Base-by-base conservation (phyloP, 2,888 invertebrate species). In the Orthosia gracilis region DNA sequence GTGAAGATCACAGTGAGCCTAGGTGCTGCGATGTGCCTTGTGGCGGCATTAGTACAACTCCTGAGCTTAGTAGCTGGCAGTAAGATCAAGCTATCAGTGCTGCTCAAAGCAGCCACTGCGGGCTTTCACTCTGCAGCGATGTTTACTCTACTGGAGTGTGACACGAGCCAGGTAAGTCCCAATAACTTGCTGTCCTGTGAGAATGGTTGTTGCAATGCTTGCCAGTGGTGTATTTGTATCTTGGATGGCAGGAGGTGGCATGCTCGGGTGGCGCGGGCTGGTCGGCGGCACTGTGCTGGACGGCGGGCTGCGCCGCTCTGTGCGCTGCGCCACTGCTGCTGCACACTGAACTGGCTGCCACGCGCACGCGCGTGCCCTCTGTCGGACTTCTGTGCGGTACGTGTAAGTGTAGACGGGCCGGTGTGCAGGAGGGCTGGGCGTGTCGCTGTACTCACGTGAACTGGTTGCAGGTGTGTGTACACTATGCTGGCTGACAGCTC, bases 301-400 rank as follows among this genome's bases (percentile, higher is more conserved):
- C 90, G 94, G 94, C 97, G n/a, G 97, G 97, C 0, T 97, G 97
- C 91, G 98, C 98, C 15, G 97, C 98, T 45, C 97, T 98, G 80
- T 97, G 98, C 78, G 98, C 98, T 59, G 97, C 97, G 90, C 97
- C 98, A 54, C 94, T 98, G 66, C 96, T 98, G 77, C 96, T 98
- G 80, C 98, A 98, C 85, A 97, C 98, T 0, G 98, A 98, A 90
- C 93, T 98, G 57, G 97, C 97, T 4, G 95, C 95, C 11, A 96
- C 97, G 58, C 91, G 97, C 74, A 97, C 97, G 84, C 97, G 97
- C 63, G 97, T 97, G 61, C 97, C 97, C 1, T 97, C 98, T 1
- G 97, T 98, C 0, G 97, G 97, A 40, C 97, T 98, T 63, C 97
- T 98, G 64, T 98, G 97, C 86, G 97, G 97, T 97, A 90, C 47